Percentiles rank a stretch among this genome's conserved stretches.
Conservation (phyloP, 2,888 invertebrate species). For the Amblyjoppa fuscipennis region DNA sequence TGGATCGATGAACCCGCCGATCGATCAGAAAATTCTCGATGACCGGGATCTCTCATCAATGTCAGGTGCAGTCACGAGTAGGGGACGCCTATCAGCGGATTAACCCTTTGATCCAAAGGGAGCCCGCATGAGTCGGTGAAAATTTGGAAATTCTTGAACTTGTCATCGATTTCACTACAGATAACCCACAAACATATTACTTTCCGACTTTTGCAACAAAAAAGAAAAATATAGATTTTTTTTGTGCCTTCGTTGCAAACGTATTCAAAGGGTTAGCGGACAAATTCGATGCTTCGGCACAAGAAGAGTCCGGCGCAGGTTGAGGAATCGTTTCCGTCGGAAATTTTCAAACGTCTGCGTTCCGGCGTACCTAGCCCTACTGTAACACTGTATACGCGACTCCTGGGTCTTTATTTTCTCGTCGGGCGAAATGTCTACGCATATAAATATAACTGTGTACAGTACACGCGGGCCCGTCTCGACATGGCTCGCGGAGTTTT, state of each 20-base stretch:
- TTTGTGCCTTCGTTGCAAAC: background rate
- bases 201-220: background rate
- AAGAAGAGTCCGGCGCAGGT: background rate
- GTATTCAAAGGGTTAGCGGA: background rate
- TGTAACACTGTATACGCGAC: slow-evolving; percentile 38
- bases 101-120: background rate
- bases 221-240: background rate
- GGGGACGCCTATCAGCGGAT: background rate
- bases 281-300: slow-evolving; percentile 20
- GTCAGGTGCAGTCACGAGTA: background rate
- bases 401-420: slow-evolving; percentile 64
- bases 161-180: no score
- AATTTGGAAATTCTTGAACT: no score
- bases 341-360: slow-evolving; percentile 62
- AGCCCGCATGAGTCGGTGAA: no score
- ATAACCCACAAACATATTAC: background rate
- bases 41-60: background rate
- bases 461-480: slow-evolving; percentile 38
- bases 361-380: slow-evolving; percentile 25
- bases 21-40: slow-evolving; percentile 43
- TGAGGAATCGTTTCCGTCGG: slow-evolving; percentile 63
- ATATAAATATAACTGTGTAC: slow-evolving; percentile 65
- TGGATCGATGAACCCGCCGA: slow-evolving; percentile 43
- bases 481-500: slow-evolving; percentile 71
- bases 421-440: slow-evolving; percentile 65